Conservation (phyloP, 2,113 vertebrate species). For the Passer montanus region DNA sequence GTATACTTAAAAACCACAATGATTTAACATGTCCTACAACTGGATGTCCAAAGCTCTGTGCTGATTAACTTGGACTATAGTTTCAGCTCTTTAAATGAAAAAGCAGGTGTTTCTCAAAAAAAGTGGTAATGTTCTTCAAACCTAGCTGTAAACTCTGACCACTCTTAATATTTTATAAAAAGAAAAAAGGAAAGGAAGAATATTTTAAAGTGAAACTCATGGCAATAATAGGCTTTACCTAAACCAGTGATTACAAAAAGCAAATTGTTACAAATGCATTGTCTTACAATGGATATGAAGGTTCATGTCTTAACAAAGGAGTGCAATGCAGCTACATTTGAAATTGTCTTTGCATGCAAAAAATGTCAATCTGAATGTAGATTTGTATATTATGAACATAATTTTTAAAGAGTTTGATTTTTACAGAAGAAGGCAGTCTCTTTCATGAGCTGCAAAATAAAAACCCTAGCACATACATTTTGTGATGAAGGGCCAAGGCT, state of each 20-base stretch:
- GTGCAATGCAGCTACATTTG: neutral
- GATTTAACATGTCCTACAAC: constrained; percentile 62
- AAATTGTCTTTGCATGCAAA: neutral
- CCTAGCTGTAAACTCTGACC: neutral
- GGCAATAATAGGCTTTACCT: neutral
- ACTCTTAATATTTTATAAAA: neutral
- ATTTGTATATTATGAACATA: fast-evolving
- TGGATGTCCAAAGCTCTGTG: constrained; percentile 45
- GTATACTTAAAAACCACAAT: constrained; percentile 23
- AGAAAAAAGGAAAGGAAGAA: neutral
- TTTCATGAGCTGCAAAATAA: neutral
- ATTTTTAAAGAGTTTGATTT: neutral
- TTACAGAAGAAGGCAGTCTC: neutral
- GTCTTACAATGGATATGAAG: neutral
- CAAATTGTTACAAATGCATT: neutral
- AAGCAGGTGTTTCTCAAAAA: constrained; percentile 51
- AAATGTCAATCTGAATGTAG: neutral
- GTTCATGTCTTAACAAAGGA: neutral
- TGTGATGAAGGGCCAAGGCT: neutral
- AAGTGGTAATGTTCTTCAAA: constrained; percentile 28
- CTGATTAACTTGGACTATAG: neutral
- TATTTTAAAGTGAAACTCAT: neutral
- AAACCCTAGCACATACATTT: neutral
- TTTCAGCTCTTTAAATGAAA: constrained; percentile 62
- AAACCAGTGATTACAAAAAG: neutral